Base-by-base conservation (phyloP, 2,888 invertebrate species). In the Stenichneumon culpator region DNA sequence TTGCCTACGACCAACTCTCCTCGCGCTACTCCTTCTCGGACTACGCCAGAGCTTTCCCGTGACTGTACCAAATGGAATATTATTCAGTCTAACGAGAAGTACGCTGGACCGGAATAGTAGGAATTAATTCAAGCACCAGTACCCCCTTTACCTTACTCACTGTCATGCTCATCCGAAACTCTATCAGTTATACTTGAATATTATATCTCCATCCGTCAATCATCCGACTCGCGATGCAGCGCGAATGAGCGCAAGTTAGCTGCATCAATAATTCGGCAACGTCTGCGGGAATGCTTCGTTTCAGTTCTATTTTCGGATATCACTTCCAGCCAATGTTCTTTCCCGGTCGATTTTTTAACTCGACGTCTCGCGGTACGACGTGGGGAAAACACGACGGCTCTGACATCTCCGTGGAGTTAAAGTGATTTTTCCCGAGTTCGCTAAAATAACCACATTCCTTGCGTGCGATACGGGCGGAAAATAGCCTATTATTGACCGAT, bases 41-140 rank as follows among this genome's bases (percentile, higher is more conserved):
- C 57, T 25, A 11, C 77, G 44, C 78, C 63, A n/a, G 63, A 63
- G 63, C 28, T 63, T 81, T 72, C 32, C 81, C 73, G 47, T 81
- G 77, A 78, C 81, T 70, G 63, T 39, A 69, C 72, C 63, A 81
- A 84, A 84, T 81, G 60, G 69, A 84, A 81, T 78, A 84, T 81
- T 84, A 81, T 78, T 78, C 84, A 69, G 77, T 78, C 69, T 68
- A 63, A 81, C 73, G 60, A 78, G 77, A 28, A 63, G 63, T 47
- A 78, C 73, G 80, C 52, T 22, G 44, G 52, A 63, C 50, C 25
- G 68, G 47, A 78, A 84, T 77, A 77, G 73, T n/a, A 36, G 14
- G 65, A 72, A 81, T 78, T 80, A 84, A 84, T 81, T 80, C 60
- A 32, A 77, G 73, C 28, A 57, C 44, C 36, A n/a, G 16, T 11